Conservation (phyloP, 1,140 invertebrate genomes). For the Aphaenogaster ashmeadi region DNA sequence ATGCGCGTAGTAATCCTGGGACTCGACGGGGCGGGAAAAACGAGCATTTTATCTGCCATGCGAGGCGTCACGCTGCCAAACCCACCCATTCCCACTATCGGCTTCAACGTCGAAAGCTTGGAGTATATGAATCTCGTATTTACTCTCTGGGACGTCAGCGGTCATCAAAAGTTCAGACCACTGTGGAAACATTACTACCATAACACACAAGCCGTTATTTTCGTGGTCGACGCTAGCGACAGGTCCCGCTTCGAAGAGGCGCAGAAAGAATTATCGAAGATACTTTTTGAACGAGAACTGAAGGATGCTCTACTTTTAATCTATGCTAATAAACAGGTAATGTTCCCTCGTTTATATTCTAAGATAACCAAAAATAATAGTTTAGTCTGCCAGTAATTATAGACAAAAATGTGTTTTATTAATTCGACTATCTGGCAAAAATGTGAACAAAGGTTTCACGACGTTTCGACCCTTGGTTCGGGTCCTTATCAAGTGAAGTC, state of each 20-base stretch:
- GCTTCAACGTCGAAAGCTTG: conserved; percentile 89
- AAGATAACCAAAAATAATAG: too few relatives aligned
- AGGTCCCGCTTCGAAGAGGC: conserved; percentile 87
- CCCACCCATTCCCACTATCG: conserved; percentile 87
- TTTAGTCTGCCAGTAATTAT: too few relatives aligned
- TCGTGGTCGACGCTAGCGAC: conserved; percentile 88
- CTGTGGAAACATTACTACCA: conserved; percentile 89
- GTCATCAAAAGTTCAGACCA: conserved; percentile 88
- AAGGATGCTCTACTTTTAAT: conserved; percentile 88
- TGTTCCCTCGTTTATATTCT: not conserved
- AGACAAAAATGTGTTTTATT: too few relatives aligned
- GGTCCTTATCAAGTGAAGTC: too few relatives aligned
- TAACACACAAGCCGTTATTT: conserved; percentile 88
- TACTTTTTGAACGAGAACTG: conserved; percentile 87
- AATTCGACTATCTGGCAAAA: too few relatives aligned
- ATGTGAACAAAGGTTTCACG: too few relatives aligned
- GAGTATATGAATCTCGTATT: conserved; percentile 89
- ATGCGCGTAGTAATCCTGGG: conserved; percentile 89
- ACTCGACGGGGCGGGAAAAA: conserved; percentile 89
- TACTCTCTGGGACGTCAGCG: conserved; percentile 90
- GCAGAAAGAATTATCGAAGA: conserved; percentile 87
- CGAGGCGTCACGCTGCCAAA: conserved; percentile 86
- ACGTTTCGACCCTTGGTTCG: too few relatives aligned
- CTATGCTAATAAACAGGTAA: conserved; percentile 88
- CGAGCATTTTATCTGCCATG: conserved; percentile 89